A percentile compares a stretch with the other conserved stretches of the same genome.
Evolutionary conservation across 2,888 invertebrate species (phyloP).

Genomic region (Ectemnius continuus): DNA sequence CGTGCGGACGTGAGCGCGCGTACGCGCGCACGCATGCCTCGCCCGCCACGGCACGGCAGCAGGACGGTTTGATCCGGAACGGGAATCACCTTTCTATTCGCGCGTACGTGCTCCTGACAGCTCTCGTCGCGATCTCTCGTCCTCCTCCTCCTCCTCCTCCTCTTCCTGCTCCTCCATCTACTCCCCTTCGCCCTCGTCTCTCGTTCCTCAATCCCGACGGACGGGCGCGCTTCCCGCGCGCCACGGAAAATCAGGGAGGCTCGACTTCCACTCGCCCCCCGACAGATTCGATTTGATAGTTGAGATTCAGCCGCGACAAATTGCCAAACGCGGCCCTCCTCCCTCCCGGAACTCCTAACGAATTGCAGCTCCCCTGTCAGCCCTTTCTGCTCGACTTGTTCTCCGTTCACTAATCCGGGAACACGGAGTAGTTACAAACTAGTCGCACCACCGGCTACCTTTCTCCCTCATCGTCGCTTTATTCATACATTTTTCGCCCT

Average conservation of each 20-base stretch:
- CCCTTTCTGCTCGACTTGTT: no score
- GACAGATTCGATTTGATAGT: background rate
- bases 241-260: background rate
- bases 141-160: conserved; percentile 11
- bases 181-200: conserved; percentile 18
- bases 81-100: conserved; percentile 66
- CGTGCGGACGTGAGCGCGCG: conserved; percentile 28
- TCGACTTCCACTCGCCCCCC: background rate
- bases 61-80: conserved; percentile 67
- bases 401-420: no score
- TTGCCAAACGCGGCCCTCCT: no score
- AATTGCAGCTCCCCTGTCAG: no score
- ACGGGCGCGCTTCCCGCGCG: background rate
- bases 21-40: background rate
- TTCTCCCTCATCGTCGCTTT: no score
- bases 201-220: no score
- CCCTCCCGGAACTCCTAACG: no score
- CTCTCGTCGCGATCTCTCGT: conserved; percentile 45
- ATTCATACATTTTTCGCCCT: no score
- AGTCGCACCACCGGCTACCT: no score
- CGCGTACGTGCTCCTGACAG: conserved; percentile 64
- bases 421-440: no score
- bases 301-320: conserved; percentile 2
- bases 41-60: conserved; percentile 49
- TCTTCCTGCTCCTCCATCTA: background rate